Evolutionary conservation across 2,113 vertebrate genomes (phyloP), one percentile per base, ranked within the genome.

Genomic region (Pontoporia blainvillei): DNA sequence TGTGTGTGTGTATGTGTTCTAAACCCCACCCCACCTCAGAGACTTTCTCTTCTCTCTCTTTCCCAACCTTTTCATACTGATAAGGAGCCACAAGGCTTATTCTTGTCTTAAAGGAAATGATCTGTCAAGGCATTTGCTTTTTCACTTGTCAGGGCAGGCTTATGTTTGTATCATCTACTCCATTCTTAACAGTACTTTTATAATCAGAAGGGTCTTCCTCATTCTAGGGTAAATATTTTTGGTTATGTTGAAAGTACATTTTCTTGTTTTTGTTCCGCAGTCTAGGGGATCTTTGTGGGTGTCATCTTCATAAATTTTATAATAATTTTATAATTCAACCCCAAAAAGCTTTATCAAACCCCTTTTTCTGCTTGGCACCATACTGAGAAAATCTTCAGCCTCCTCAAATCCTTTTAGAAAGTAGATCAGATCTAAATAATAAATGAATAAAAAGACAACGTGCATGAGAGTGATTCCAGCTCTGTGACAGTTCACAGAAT

Each of bases 361-460:
- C 20, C 39, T 13, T 95, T 88, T 86, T 97, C 69, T 78, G 41
- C 41, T 95, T 94, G 41, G 66, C 39, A 72, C 64, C 46, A 39
- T 87, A 64, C 44, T 87, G 61, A 97, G 71, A 96, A 95, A 95
- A 95, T 93, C 34, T 90, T 62, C n/a, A 91, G 31, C 41, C 3
- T 87, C 57, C 66, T 92, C 64, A 93, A 6, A 90, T 86, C 49
- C 52, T 90, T 92, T 72, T 67, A 91, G 72, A 83, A 96, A 96
- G 54, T 91, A 96, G 88, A 72, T 94, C 88, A 90, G 41, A 90
- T 78, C 66, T 92, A 88, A 95, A 94, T 95, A 96, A 82, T 91
- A 78, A 91, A 75, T 81, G 81, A 96, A 64, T 92, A 90, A 82
- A 96, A 90, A 78, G 90, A 61, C 4, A 86, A 0, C 44, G 61